These are phyloP conservation scores for Ips typographus DNA, from an alignment of 1,140 invertebrate genomes.

Conservation along the genomic window DNA sequence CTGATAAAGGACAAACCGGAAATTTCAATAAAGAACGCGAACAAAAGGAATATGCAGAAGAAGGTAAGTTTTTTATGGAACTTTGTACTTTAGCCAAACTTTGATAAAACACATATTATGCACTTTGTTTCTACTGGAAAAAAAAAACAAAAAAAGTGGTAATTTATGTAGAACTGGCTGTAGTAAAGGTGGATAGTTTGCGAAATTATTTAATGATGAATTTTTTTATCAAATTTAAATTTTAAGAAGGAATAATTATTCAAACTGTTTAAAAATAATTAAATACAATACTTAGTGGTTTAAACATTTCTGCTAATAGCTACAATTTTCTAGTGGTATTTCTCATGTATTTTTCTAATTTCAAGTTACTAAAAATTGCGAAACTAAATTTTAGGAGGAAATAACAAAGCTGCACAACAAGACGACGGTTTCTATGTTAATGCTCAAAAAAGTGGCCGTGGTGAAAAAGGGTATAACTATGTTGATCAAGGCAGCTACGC, in stretches of 20 bases:
- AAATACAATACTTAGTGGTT: no score
- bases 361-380: no score
- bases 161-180: no score
- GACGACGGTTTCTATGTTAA: conserved; percentile 63
- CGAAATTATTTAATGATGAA: no score
- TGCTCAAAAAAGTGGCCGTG: conserved; percentile 61
- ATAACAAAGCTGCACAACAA: conserved; percentile 59
- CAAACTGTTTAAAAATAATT: no score
- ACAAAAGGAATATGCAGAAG: conserved; percentile 60
- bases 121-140: neutral
- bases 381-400: no score
- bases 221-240: no score
- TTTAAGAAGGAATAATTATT: no score
- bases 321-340: no score
- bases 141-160: neutral
- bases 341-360: no score
- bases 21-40: conserved; percentile 64
- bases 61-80: conserved; percentile 37
- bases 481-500: conserved; percentile 60
- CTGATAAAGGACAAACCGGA: conserved; percentile 64
- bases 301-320: no score
- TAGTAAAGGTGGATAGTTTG: neutral
- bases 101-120: neutral
- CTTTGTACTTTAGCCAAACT: neutral
- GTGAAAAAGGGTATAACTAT: conserved; percentile 60